These are phyloP conservation scores for Paradoxurus hermaphroditus DNA, from an alignment of 2,113 vertebrate genomes.

Conservation along the genomic window DNA sequence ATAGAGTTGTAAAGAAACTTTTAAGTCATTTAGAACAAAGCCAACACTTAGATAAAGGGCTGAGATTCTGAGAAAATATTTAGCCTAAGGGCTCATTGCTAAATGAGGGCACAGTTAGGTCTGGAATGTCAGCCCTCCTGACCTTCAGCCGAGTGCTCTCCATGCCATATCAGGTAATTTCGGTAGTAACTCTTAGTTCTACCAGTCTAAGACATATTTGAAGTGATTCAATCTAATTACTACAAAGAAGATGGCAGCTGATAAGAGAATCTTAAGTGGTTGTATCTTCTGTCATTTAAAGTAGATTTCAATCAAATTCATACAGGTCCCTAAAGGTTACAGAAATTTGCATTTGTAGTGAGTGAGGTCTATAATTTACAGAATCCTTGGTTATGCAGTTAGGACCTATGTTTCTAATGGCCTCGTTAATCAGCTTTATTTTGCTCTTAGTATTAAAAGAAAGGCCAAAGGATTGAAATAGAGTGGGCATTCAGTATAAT, in stretches of 20 bases:
- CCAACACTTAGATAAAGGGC: background rate
- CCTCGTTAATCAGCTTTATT: background rate
- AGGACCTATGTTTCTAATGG: background rate
- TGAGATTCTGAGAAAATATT: background rate
- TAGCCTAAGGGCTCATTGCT: background rate
- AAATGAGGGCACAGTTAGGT: fast-evolving
- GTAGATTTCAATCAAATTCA: background rate
- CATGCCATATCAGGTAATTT: background rate
- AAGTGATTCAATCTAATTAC: background rate
- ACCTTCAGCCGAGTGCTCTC: background rate
- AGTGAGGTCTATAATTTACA: background rate
- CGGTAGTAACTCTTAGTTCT: background rate
- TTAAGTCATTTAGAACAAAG: background rate
- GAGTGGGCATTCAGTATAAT: background rate
- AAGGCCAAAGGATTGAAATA: background rate
- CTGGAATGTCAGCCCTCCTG: background rate
- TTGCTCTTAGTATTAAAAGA: background rate
- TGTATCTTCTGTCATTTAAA: background rate
- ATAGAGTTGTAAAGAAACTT: background rate
- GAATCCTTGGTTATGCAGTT: background rate
- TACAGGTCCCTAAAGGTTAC: background rate
- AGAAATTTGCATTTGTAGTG: background rate
- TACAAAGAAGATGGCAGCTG: constrained; percentile 8
- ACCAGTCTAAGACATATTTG: background rate
- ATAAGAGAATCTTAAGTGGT: background rate